Evolutionary conservation across 2,797 vertebrate species (phyloP), one percentile per base, ranked within the genome.

Genomic region (Buceros bicornis): DNA sequence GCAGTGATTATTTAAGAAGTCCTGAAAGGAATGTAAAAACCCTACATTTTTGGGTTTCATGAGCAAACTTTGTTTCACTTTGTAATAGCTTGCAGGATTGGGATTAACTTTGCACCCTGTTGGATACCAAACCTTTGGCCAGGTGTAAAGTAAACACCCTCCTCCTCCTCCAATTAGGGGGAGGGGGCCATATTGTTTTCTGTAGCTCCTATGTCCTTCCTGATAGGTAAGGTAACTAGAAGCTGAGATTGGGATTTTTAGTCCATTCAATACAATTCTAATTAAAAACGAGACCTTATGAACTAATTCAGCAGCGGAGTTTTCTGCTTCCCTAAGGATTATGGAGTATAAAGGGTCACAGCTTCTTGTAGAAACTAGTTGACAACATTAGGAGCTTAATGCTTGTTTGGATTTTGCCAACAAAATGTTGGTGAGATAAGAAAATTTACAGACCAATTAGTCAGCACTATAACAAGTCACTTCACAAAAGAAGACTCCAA

Each of bases 291-390:
- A 48, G 31, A 10, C 29, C 48, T 66, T 78, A 28, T 29, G 21
- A 73, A 56, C 22, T 84, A 51, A 64, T 50, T 43, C 29, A 56
- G 42, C 42, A 71, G 48, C 40, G 28, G 50, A 53, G 14, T 37
- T 65, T 64, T 53, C 67, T 56, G 4, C 26, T 72, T 13, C 42
- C 14, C 14, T 31, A 40, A 61, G 72, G 58, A 67, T 91, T 74
- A 90, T 5, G 4, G 24, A 71, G 70, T 77, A 95, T 87, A 87
- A 95, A 88, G 62, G 64, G 65, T 87, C 62, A 89, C 24, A 88
- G 47, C 61, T 90, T 94, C 74, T 86, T 77, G 74, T 35, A 91
- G 82, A 47, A 58, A 51, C n/a, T 56, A 31, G 37, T 28, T 70
- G 72, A 89, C 62, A 60, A 60, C 83, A 74, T 83, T 57, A 69